phyloP scores from a whole-genome alignment of 2,888 invertebrate genomes.

The Ernsta delagoae region DNA sequence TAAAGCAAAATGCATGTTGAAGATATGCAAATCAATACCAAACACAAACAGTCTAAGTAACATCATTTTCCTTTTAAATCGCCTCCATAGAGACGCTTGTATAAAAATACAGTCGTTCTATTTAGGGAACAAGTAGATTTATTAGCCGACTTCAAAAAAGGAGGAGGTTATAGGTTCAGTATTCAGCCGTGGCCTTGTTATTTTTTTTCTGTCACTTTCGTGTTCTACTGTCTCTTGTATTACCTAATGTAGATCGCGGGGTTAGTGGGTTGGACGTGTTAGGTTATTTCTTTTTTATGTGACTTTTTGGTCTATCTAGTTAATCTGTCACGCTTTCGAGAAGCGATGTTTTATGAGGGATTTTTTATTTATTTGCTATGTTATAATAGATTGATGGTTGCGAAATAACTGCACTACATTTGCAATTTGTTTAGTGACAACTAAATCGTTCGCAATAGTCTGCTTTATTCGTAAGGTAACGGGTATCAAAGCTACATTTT shows the following conservation, averaged over 20 bases:
- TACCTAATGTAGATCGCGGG: slow-evolving; percentile 33
- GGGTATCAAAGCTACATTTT: too few species aligned
- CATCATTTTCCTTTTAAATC: slow-evolving; percentile 16
- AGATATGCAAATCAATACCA: background rate
- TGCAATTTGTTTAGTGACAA: background rate
- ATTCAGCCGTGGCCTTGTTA: slow-evolving; percentile 8
- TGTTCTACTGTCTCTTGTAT: slow-evolving; percentile 9
- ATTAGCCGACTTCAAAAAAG: too few species aligned
- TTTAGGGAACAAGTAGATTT: slow-evolving; percentile 7
- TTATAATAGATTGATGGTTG: background rate
- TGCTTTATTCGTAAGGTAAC: too few species aligned
- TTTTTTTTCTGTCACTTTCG: slow-evolving; percentile 19
- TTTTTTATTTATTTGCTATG: background rate
- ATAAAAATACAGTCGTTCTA: slow-evolving; percentile 16
- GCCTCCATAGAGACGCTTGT: slow-evolving; percentile 7
- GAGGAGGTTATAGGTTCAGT: slow-evolving; percentile 19
- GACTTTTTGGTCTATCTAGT: background rate
- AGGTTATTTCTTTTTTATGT: slow-evolving; percentile 31
- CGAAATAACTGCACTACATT: too few species aligned
- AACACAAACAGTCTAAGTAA: background rate
- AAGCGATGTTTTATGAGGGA: background rate
- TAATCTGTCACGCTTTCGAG: background rate
- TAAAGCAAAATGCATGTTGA: too few species aligned
- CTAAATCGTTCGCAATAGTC: too few species aligned
- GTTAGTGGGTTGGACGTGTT: slow-evolving; percentile 38